Conservation (phyloP, 2,888 invertebrate genomes). For the Eristalis pertinax region DNA sequence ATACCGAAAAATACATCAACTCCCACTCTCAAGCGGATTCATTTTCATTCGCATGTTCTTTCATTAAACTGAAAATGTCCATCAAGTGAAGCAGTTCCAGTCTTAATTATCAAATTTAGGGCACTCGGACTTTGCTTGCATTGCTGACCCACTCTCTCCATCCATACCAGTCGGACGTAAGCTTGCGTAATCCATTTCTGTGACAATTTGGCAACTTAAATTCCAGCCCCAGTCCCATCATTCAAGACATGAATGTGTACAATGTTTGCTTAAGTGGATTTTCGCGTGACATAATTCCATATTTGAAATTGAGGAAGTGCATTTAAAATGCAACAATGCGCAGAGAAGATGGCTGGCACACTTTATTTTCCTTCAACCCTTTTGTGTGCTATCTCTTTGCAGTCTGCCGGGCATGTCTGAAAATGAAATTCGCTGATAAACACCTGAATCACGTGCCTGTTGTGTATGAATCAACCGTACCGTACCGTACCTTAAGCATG, state of each 20-base stretch:
- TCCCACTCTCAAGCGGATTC: no score
- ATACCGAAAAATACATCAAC: no score
- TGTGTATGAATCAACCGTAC: neutral
- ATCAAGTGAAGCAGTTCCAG: no score
- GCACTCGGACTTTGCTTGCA: no score
- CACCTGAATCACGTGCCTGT: constrained; percentile 14
- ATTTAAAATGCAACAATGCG: neutral
- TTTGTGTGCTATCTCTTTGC: neutral
- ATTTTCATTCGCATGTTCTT: no score
- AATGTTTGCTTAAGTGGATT: neutral
- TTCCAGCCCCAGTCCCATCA: neutral
- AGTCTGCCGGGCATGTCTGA: neutral
- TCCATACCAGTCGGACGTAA: no score
- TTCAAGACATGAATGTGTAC: neutral
- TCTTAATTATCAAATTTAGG: no score
- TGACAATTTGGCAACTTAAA: no score
- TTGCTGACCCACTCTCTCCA: no score
- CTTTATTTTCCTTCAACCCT: neutral
- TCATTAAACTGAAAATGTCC: no score
- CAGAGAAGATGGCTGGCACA: neutral
- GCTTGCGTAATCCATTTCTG: no score
- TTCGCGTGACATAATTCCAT: neutral
- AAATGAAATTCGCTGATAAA: constrained; percentile 3
- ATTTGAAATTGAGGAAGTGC: neutral
- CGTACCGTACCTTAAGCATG: neutral